Evolutionary conservation across 2,113 vertebrate species (phyloP), one percentile per base, ranked within the genome.

Genomic region (Ceyx cyanopectus): DNA sequence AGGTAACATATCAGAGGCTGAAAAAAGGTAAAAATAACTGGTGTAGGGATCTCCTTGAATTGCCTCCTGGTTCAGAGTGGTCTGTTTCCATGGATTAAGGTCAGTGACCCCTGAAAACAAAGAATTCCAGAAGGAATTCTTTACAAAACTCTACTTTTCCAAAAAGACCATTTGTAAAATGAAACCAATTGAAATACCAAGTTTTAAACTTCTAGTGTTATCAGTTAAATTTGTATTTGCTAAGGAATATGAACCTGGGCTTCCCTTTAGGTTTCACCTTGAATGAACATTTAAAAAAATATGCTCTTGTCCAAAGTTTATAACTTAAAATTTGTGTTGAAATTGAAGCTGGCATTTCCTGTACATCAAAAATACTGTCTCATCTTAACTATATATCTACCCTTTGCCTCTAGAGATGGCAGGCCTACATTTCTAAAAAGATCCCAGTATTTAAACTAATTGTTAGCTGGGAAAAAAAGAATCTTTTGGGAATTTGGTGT

Each of bases 1-100:
- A n/a, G n/a, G n/a, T n/a, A n/a, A n/a, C n/a, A 68, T 96, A 91
- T 90, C 80, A 96, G 67, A 93, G 81, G 51, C 89, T 92, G 92
- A 87, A 84, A 92, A 93, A 96, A 94, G 87, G 91, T 92, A 95
- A 93, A 95, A 91, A 60, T 60, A 89, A 81, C 68, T 85, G 75
- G 14, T 70, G 40, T 14, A 93, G 70, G 75, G 75, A 80, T 82
- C 46, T 87, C 67, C 75, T 94, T 93, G 85, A 94, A 66, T 61
- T 93, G 45, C 30, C 30, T 90, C 74, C 83, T 81, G 87, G 23
- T 80, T 91, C 79, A 89, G 26, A 92, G 43, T 67, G 84, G 6
- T 89, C 63, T 93, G 21, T 92, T 78, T 91, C 85, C 87, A 45
- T 54, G 87, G 54, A 70, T 90, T 93, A 92, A 37, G 78, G 84